These are phyloP conservation scores for Hipparchia sbordonii DNA, from an alignment of 2,888 invertebrate species.

Conservation along the genomic window DNA sequence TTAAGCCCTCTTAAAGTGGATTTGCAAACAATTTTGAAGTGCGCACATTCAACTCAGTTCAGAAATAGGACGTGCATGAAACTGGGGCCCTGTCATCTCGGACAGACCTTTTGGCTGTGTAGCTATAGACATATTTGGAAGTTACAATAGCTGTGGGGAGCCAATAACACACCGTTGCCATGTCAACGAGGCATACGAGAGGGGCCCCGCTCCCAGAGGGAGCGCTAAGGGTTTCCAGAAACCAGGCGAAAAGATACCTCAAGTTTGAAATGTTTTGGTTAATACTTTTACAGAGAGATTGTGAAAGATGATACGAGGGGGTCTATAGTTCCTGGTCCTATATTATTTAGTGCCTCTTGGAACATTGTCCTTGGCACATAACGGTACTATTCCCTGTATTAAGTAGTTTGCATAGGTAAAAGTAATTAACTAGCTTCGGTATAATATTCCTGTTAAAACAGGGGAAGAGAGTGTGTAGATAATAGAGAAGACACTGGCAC, in stretches of 20 bases:
- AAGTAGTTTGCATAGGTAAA: too few species aligned
- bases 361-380: too few species aligned
- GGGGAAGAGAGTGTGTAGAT: too few species aligned
- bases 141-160: conserved; percentile 69
- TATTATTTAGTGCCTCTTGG: conserved; percentile 56
- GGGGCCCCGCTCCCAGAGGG: conserved; percentile 66
- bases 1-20: conserved; percentile 26
- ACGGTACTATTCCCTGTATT: too few species aligned
- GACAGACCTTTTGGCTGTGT: conserved; percentile 21
- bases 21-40: conserved; percentile 40
- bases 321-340: conserved; percentile 50
- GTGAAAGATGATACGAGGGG: conserved; percentile 40
- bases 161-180: conserved; percentile 75
- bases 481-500: too few species aligned
- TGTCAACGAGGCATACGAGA: conserved; percentile 65
- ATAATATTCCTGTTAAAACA: too few species aligned
- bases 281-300: conserved; percentile 42
- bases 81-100: conserved; percentile 36
- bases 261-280: conserved; percentile 50
- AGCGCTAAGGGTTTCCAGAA: conserved; percentile 59
- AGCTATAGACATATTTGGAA: conserved; percentile 47
- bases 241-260: conserved; percentile 68
- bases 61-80: conserved; percentile 35
- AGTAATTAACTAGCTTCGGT: too few species aligned
- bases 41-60: conserved; percentile 39